Evolutionary conservation across 2,888 invertebrate genomes (phyloP).

Genomic region (Blastobasis adustella): DNA sequence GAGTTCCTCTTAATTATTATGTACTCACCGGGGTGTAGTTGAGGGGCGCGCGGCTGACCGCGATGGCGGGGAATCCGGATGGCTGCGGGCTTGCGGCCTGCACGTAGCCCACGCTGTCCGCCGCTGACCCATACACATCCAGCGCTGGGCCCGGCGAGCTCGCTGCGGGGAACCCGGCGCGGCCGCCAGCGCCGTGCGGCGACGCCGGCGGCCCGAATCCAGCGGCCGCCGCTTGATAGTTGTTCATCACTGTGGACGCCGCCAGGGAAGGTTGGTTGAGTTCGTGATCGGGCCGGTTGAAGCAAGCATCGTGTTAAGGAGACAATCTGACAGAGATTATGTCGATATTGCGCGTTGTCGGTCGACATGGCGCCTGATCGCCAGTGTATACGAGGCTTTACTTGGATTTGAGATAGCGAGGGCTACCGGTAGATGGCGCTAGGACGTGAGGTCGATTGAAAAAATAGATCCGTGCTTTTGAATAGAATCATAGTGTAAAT

Average conservation of each 20-base stretch:
- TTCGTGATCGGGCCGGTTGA: too few species aligned
- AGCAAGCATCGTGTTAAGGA: too few species aligned
- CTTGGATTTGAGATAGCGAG: too few species aligned
- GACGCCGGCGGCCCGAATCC: constrained; percentile 89
- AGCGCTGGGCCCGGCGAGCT: constrained; percentile 94
- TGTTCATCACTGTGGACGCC: constrained; percentile 91
- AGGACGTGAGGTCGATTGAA: too few species aligned
- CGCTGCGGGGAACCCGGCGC: constrained; percentile 90
- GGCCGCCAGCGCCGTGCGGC: constrained; percentile 83
- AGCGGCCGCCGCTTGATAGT: constrained; percentile 91
- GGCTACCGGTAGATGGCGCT: too few species aligned
- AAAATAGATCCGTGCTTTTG: too few species aligned
- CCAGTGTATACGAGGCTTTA: too few species aligned
- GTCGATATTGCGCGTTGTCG: too few species aligned
- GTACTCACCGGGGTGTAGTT: constrained; percentile 92
- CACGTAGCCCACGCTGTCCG: constrained; percentile 94
- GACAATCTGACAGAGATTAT: too few species aligned
- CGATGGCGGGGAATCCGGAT: constrained; percentile 94
- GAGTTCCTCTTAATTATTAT: background rate
- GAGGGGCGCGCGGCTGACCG: constrained; percentile 93
- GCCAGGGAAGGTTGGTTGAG: background rate
- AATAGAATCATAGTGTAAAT: too few species aligned
- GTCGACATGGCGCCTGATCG: too few species aligned
- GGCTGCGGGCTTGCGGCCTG: constrained; percentile 98
- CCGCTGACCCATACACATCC: constrained; percentile 94